Base-by-base conservation (phyloP, 2,797 vertebrate species). In the Dicrostonyx torquatus region DNA sequence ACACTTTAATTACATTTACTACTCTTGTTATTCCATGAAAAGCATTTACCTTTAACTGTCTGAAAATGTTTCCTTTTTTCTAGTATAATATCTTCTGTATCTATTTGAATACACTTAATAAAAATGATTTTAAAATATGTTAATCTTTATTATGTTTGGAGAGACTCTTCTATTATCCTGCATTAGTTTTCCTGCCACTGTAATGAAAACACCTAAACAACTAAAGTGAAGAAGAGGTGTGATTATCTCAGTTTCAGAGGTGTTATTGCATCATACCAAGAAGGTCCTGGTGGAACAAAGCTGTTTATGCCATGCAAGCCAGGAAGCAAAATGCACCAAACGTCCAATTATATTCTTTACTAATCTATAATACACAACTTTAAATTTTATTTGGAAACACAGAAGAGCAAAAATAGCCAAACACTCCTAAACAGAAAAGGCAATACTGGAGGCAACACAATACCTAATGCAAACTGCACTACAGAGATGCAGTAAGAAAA, bases 31-130 rank as follows among this genome's bases (percentile, higher is more conserved):
- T 55, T 64, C 70, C 43, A 62, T 90, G 26, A 89, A 90, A 93
- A 93, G 8, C 34, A 34, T 64, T 86, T 48, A 34, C 40, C 70
- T 94, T 87, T 80, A 95, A 53, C 62, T 66, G 3, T 45, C 31
- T 70, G 7, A 94, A 79, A 95, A 82, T 83, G 45, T 86, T 64
- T 78, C 37, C 17, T 91, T 55, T 43, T 15, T 62, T 58, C 31
- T 68, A 40, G 22, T 80, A 58, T 29, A 80, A 40, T 79, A 80
- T 58, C 53, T 80, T 34, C 58, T 58, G 77, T 40, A 40, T 40
- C 53, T 58, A 80, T 80, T 40, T 58, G 31, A 80, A 80, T 40
- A 83, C 37, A 89, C 37, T 76, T 84, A 95, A 58, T 95, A 10
- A 78, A 93, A 91, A 78, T 66, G 64, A 7, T 78, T 84, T 55